Conservation (phyloP, 2,888 invertebrate genomes). For the Tridacna gigas region DNA sequence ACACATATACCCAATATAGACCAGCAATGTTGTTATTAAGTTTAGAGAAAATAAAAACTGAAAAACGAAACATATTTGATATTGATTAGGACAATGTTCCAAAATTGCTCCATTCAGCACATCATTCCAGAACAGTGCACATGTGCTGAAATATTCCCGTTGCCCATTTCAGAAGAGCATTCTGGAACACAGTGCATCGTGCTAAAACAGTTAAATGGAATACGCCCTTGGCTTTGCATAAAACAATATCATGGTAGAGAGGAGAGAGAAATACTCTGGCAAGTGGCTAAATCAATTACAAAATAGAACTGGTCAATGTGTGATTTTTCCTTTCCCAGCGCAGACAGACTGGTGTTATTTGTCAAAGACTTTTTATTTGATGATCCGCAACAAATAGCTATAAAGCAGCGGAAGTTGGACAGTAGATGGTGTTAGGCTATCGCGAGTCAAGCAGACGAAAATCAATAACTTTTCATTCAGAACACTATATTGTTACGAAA, state of each 20-base stretch:
- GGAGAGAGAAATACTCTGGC: not conserved
- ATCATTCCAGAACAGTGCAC: too few relatives aligned
- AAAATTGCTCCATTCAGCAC: too few relatives aligned
- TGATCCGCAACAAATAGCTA: slow-evolving; percentile 24
- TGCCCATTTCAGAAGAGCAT: too few relatives aligned
- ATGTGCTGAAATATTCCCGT: too few relatives aligned
- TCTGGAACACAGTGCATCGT: too few relatives aligned
- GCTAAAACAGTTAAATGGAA: too few relatives aligned
- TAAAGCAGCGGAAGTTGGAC: slow-evolving; percentile 5
- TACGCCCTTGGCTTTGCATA: not conserved
- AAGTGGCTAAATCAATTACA: not conserved
- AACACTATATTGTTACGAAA: slow-evolving; percentile 15
- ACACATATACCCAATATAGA: too few relatives aligned
- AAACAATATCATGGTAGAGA: not conserved
- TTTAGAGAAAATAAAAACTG: too few relatives aligned
- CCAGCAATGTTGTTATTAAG: too few relatives aligned
- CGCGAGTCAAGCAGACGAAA: not conserved
- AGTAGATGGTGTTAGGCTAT: slow-evolving; percentile 14
- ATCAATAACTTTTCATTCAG: slow-evolving; percentile 22
- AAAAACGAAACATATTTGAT: too few relatives aligned
- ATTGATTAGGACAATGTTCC: too few relatives aligned
- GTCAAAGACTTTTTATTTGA: slow-evolving; percentile 12
- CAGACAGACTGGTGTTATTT: not conserved
- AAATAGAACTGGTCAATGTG: not conserved
- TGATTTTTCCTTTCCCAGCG: not conserved